Evolutionary conservation across 2,113 vertebrate genomes (phyloP), one percentile per base, ranked within the genome.

Genomic region (Galemys pyrenaicus): DNA sequence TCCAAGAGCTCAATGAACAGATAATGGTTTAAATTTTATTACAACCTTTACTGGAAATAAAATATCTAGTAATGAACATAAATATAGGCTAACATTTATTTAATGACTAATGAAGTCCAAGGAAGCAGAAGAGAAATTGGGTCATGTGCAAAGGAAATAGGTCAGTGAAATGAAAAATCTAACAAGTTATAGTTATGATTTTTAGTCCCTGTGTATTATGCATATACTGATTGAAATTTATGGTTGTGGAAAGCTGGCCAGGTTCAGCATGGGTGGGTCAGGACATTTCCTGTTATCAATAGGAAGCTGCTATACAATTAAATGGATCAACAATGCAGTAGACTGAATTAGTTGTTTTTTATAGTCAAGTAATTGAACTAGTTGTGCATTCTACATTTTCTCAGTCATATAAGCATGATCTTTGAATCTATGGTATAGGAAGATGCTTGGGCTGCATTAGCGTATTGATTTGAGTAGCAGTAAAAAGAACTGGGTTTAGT

Each of bases 281-380:
- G 93, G 87, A 94, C 58, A 81, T 90, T 96, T 96, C 75, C 93
- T 95, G 77, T 94, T 95, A 96, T 97, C 89, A 95, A 91, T 87
- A 96, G 93, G 86, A 96, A 97, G 84, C 94, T 95, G 93, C 95
- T 81, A 74, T 51, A 92, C 89, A 97, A 96, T 97, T 97, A 97
- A 97, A 89, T 94, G 90, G 95, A 97, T 97, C 96, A 93, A 92
- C 95, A 95, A 92, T 94, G 94, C 96, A 96, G 95, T 95, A 89
- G 93, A 94, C 96, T 95, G 94, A 96, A 97, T 96, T 97, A 89
- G 92, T 90, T 88, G 60, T 44, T 93, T 96, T 95, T 96, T 73
- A 96, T 92, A 93, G 93, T 92, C 77, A 90, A 95, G 92, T 96
- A 97, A 97, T 96, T 95, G 89, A 89, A 67, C 93, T 95, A 93